These are phyloP conservation scores for Scaptomyza polygonia DNA, from an alignment of 2,888 invertebrate species.

Conservation along the genomic window DNA sequence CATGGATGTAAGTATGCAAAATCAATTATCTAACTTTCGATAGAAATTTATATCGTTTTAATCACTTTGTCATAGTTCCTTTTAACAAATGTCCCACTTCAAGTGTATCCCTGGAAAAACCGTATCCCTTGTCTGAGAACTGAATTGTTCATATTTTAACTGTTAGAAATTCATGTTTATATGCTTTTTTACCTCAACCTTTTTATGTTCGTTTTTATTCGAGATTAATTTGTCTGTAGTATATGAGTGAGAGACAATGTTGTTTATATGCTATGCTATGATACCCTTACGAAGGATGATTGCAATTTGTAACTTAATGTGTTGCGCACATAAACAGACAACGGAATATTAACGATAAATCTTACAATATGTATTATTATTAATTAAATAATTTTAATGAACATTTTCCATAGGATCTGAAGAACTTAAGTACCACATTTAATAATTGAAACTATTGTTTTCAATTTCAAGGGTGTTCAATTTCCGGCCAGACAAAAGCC, in stretches of 20 bases:
- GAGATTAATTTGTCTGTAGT: not conserved
- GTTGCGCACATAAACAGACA: too few species aligned
- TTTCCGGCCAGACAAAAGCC: conserved; percentile 16
- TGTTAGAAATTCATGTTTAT: too few species aligned
- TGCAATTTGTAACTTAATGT: not conserved
- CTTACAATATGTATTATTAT: not conserved
- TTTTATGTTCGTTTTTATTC: not conserved
- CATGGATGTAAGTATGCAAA: conserved; percentile 83
- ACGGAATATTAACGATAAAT: not conserved
- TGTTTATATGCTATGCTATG: not conserved
- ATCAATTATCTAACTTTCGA: not conserved
- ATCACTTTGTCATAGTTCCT: not conserved
- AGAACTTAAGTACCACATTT: not conserved
- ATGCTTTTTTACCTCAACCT: not conserved
- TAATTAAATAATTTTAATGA: not conserved
- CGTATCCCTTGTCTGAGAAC: too few species aligned
- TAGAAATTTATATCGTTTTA: not conserved
- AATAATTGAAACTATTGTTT: not conserved
- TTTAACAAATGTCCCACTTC: too few species aligned
- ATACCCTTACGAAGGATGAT: not conserved
- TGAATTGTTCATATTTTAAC: too few species aligned
- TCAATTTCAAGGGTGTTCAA: conserved; percentile 27
- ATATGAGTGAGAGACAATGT: not conserved
- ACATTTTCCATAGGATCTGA: not conserved
- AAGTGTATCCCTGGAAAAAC: too few species aligned